Base-by-base conservation (phyloP, 2,113 vertebrate genomes). In the Aptenodytes forsteri region DNA sequence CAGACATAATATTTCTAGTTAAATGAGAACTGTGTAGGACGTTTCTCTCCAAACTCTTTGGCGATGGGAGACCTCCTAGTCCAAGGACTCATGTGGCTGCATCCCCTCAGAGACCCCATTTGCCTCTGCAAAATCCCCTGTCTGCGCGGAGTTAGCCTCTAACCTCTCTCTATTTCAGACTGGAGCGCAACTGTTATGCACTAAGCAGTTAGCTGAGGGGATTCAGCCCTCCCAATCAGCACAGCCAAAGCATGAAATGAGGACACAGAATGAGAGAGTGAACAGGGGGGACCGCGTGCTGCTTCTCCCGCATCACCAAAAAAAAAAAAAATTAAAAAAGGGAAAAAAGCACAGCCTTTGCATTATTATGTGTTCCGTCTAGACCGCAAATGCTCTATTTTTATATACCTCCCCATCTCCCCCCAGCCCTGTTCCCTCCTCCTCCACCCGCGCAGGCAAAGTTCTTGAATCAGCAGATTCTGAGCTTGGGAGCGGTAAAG, bases 391-490 rank as follows among this genome's bases (percentile, higher is more conserved):
- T 67, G 89, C 96, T 97, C 97, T 95, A 94, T 95, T 93, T 98
- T 96, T 97, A 95, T 73, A 94, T 47, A 97, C 96, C 87, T 96
- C 90, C 94, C 88, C 94, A 97, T 97, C 97, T 98, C 83, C 97
- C 95, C 85, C 72, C 91, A 93, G 76, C 85, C 85, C 71, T 67
- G n/a, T 97, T 95, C 95, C 96, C 97, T 97, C 97, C 91, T 97
- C 96, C 98, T 97, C 96, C 22, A 8, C 97, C 97, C 26, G 83
- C 17, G 3, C 97, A 95, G 93, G 97, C 97, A 98, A 98, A 98
- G 93, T 98, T 98, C 98, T 98, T 98, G 98, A 98, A 98, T 98
- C 98, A 98, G 98, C 98, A 98, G 98, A 98, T 98, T 98, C 98
- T 92, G 97, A 97, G 98, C 98, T 98, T 47, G 7, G 94, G 94